These are phyloP conservation scores for Toxotes lorentzi DNA, from an alignment of 2,797 vertebrate species.

Conservation along the genomic window DNA sequence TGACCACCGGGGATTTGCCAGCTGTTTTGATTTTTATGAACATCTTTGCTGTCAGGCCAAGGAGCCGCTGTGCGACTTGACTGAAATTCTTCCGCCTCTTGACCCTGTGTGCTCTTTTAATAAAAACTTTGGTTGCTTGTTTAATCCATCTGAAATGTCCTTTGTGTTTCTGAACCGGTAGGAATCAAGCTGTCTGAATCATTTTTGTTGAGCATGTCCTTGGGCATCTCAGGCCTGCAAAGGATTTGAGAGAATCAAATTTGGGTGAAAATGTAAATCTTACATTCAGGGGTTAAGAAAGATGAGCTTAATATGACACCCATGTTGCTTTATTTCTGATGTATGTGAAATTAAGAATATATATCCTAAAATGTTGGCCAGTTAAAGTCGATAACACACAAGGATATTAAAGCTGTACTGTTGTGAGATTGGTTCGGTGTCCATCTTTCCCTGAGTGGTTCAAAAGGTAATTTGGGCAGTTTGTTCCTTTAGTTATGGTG, in stretches of 20 bases:
- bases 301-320: background rate
- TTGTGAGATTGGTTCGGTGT: background rate
- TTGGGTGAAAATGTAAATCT: background rate
- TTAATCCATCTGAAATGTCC: background rate
- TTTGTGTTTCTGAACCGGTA: background rate
- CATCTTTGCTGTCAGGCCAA: constrained; percentile 15
- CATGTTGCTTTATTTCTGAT: background rate
- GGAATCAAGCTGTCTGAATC: background rate
- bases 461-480: background rate
- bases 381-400: background rate
- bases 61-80: constrained; percentile 8
- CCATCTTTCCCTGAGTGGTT: background rate
- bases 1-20: constrained; percentile 13
- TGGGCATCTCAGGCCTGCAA: background rate
- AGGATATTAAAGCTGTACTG: background rate
- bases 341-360: background rate
- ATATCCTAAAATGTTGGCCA: background rate
- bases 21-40: constrained; percentile 14
- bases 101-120: background rate
- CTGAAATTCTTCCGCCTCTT: constrained; percentile 1
- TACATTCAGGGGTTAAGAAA: background rate
- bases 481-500: background rate
- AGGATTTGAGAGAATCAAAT: background rate
- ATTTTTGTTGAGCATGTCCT: background rate
- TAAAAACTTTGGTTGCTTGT: constrained; percentile 7